Conservation (phyloP, 64 coral and sea anemone species). For the Montipora foliosa region DNA sequence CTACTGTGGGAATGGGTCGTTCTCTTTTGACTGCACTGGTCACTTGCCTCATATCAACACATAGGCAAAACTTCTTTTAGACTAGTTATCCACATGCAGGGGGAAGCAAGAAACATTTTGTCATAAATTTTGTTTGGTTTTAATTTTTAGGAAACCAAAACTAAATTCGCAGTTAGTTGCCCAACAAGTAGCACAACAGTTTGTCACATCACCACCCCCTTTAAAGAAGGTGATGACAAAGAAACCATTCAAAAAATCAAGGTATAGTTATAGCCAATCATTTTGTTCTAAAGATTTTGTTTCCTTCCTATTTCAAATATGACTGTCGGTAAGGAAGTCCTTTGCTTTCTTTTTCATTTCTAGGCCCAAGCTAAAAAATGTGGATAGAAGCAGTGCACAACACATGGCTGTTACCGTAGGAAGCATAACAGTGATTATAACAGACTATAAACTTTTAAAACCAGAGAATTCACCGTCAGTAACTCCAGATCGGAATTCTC, state of each 20-base stretch:
- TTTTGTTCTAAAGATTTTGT: too few relatives aligned
- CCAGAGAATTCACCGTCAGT: constrained; percentile 77
- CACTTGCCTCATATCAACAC: too few relatives aligned
- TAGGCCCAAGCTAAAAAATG: constrained; percentile 94
- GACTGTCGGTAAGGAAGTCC: neutral
- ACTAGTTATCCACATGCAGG: too few relatives aligned
- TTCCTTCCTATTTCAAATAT: neutral
- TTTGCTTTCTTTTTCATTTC: neutral
- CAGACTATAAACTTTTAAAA: constrained; percentile 98
- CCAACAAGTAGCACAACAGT: constrained; percentile 95
- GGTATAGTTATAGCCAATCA: constrained; percentile 33
- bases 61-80: too few relatives aligned
- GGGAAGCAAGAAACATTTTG: too few relatives aligned
- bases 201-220: constrained; percentile 68
- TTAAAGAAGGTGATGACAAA: constrained; percentile 90
- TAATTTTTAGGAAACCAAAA: constrained; percentile 86
- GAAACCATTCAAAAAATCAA: constrained; percentile 76
- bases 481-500: constrained; percentile 80
- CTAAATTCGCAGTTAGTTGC: constrained; percentile 97
- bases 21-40: too few relatives aligned
- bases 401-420: constrained; percentile 97
- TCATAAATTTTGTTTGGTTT: neutral
- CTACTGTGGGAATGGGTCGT: too few relatives aligned
- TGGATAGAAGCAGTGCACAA: constrained; percentile 94
- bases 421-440: constrained; percentile 94